These are phyloP conservation scores for Ancistrus triradiatus DNA, from an alignment of 2,113 vertebrate genomes.

Conservation along the genomic window DNA sequence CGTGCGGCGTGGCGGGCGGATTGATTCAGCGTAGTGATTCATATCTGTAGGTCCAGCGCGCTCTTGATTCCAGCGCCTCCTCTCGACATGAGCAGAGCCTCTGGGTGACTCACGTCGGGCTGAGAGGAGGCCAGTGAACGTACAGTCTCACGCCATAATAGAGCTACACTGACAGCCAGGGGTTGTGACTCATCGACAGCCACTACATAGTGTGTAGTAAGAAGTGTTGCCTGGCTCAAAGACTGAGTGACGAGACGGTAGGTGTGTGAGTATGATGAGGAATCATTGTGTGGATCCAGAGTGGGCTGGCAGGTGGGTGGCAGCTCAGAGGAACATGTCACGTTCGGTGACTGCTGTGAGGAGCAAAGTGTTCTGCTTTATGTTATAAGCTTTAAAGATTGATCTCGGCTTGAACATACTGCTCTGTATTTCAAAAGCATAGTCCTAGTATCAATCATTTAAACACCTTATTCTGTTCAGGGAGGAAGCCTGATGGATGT, in stretches of 20 bases:
- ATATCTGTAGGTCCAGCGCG: conserved; percentile 38
- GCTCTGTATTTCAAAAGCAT: too few species aligned
- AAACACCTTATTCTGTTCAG: too few species aligned
- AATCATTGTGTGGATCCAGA: conserved; percentile 21
- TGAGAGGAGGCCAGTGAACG: conserved; percentile 17
- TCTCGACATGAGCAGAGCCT: conserved; percentile 24
- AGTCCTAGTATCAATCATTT: too few species aligned
- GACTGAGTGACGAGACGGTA: conserved; percentile 13
- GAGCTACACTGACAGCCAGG: not conserved
- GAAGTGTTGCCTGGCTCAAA: conserved; percentile 13
- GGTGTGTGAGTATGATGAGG: not conserved
- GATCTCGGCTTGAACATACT: too few species aligned
- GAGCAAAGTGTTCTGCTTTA: conserved; percentile 14
- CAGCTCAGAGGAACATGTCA: conserved; percentile 30
- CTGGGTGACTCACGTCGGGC: conserved; percentile 41
- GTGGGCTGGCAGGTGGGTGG: conserved; percentile 28
- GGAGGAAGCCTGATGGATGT: too few species aligned
- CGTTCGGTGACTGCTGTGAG: conserved; percentile 7
- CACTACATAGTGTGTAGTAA: conserved; percentile 15
- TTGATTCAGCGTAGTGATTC: conserved; percentile 44
- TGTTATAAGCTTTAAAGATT: too few species aligned
- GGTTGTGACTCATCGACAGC: conserved; percentile 25
- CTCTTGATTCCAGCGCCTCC: conserved; percentile 38
- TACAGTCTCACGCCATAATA: conserved; percentile 17
- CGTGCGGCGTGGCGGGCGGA: conserved; percentile 21